Percentiles rank a stretch among this genome's conserved stretches.
These are phyloP conservation scores for Heliothis subflexa DNA, from an alignment of 1,140 invertebrate genomes.

Conservation along the genomic window DNA sequence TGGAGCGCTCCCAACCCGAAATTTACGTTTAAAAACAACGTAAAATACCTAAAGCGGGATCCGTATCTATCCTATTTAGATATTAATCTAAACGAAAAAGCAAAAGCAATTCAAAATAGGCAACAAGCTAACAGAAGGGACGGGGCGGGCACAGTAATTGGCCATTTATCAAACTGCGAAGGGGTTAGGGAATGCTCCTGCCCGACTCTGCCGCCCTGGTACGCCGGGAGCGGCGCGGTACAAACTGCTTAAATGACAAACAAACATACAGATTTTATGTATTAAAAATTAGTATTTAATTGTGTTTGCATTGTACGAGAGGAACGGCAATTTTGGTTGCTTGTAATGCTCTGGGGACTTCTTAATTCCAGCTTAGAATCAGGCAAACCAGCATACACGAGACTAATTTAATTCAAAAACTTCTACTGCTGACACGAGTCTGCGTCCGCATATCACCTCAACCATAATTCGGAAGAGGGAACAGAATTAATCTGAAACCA, in stretches of 20 bases:
- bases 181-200: conserved; percentile 81
- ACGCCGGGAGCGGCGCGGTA: conserved; percentile 59
- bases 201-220: conserved; percentile 74
- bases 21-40: conserved; percentile 86
- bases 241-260: conserved; percentile 71
- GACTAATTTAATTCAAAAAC: conserved; percentile 28
- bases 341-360: background rate
- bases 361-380: too few relatives aligned
- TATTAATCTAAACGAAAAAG: conserved; percentile 86
- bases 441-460: conserved; percentile 29
- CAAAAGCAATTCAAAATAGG: conserved; percentile 86
- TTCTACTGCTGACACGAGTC: conserved; percentile 39
- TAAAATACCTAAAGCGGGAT: conserved; percentile 82
- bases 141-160: conserved; percentile 84
- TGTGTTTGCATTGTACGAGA: background rate
- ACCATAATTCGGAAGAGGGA: conserved; percentile 56
- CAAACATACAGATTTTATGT: conserved; percentile 70
- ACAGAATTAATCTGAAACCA: conserved; percentile 68
- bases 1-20: conserved; percentile 71
- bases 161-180: conserved; percentile 87
- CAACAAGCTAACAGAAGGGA: conserved; percentile 85
- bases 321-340: background rate
- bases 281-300: conserved; percentile 30
- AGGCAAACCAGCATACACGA: conserved; percentile 2
- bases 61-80: conserved; percentile 86